Evolutionary conservation across 2,113 vertebrate species (phyloP).

Genomic region (Eubucco bourcierii): DNA sequence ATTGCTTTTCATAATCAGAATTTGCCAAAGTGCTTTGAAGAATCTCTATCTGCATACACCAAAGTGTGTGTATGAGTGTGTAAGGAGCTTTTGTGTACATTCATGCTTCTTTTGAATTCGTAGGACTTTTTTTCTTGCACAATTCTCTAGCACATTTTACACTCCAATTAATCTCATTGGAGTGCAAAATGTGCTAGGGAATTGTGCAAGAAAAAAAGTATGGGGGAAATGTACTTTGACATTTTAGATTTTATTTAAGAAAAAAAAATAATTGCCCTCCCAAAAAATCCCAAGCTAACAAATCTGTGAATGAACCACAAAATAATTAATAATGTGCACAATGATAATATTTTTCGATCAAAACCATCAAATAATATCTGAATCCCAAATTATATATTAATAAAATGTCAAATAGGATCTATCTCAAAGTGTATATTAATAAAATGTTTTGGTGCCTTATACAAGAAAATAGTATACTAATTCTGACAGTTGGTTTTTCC

Average conservation of each 20-base stretch:
- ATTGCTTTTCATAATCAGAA: neutral
- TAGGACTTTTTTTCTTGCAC: neutral
- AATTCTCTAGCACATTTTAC: neutral
- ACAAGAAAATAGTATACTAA: neutral
- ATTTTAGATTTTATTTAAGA: neutral
- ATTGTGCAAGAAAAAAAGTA: neutral
- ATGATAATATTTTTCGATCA: neutral
- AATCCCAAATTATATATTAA: too few relatives aligned
- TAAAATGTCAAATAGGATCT: neutral
- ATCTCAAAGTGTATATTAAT: neutral
- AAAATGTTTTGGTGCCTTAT: neutral
- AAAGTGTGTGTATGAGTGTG: too few relatives aligned
- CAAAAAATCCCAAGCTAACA: fast-evolving
- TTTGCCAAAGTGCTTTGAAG: neutral
- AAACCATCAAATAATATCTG: too few relatives aligned
- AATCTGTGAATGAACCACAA: neutral
- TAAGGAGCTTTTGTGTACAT: neutral
- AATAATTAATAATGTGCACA: neutral
- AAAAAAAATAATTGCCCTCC: fast-evolving
- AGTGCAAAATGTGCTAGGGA: too few relatives aligned
- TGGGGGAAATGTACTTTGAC: neutral
- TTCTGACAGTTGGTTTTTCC: neutral
- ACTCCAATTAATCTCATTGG: neutral
- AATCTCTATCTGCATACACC: neutral
- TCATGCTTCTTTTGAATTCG: neutral